Conservation (phyloP, 2,113 vertebrate genomes). For the Istiophorus platypterus region DNA sequence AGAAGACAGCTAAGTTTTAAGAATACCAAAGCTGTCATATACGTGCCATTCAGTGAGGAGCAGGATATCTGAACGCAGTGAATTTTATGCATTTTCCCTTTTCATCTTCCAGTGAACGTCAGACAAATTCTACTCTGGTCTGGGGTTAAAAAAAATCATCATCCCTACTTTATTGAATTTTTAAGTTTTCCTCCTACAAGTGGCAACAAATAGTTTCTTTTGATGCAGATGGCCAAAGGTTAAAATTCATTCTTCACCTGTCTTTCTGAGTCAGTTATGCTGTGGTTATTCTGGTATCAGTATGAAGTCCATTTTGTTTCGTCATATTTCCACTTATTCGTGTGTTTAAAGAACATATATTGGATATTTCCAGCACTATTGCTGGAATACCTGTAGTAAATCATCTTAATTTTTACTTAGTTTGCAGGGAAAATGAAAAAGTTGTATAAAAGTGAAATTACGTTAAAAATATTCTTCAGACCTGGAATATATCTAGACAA, state of each 20-base stretch:
- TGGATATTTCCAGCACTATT: not conserved
- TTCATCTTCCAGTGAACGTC: not conserved
- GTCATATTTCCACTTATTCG: not conserved
- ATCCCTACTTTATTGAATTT: slow-evolving; percentile 1
- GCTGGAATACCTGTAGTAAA: not conserved
- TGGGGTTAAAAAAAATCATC: not conserved
- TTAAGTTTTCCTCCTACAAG: not conserved
- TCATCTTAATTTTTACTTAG: not conserved
- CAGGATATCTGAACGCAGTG: slow-evolving; percentile 31
- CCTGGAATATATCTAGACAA: not conserved
- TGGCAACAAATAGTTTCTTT: not conserved
- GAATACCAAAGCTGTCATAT: slow-evolving; percentile 46
- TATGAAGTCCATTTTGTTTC: not conserved
- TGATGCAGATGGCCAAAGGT: not conserved
- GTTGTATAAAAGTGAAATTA: not conserved
- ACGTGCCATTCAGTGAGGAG: slow-evolving; percentile 34
- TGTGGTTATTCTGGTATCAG: not conserved
- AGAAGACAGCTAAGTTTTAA: slow-evolving; percentile 51
- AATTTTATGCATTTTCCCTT: not conserved
- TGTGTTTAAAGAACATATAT: not conserved
- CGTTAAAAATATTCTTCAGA: not conserved
- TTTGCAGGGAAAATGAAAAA: slow-evolving; percentile 1
- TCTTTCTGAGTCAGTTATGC: not conserved
- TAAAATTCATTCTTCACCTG: not conserved
- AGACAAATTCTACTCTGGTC: not conserved